A percentile compares a stretch with the other conserved stretches of the same genome.
Conservation (phyloP, 1,140 invertebrate species). For the Drosophila sp. region DNA sequence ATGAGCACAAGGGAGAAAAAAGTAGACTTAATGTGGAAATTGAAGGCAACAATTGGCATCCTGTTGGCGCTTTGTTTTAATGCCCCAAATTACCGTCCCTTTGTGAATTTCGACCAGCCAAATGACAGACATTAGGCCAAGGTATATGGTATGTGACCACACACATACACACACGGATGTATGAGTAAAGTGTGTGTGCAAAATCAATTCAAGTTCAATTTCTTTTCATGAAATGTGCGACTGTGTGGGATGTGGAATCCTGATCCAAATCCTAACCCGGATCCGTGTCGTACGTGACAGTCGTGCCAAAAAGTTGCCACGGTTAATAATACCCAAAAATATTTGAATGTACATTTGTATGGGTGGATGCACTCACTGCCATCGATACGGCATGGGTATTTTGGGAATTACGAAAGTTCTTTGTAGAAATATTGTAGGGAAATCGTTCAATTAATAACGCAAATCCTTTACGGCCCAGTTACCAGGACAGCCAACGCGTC, state of each 20-base stretch:
- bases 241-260: constrained; percentile 3
- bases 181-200: constrained; percentile 28
- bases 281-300: constrained; percentile 62
- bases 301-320: constrained; percentile 44
- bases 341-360: not conserved
- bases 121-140: constrained; percentile 72
- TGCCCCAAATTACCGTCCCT: constrained; percentile 60
- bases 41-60: constrained; percentile 15
- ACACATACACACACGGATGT: not conserved
- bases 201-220: constrained; percentile 79
- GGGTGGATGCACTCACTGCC: too few relatives aligned
- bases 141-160: constrained; percentile 31
- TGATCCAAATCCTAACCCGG: not conserved
- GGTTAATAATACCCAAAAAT: not conserved
- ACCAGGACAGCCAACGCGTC: constrained; percentile 41
- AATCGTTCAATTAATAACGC: constrained; percentile 72
- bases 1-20: constrained; percentile 19
- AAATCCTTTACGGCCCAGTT: constrained; percentile 74
- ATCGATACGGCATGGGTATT: not conserved
- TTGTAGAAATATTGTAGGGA: constrained; percentile 24
- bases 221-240: constrained; percentile 68
- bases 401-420: constrained; percentile 25
- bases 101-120: constrained; percentile 61
- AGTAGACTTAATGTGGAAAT: constrained; percentile 2
- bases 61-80: constrained; percentile 36